These are phyloP conservation scores for Nothocercus nigrocapillus DNA, from an alignment of 2,113 vertebrate species.

Conservation along the genomic window DNA sequence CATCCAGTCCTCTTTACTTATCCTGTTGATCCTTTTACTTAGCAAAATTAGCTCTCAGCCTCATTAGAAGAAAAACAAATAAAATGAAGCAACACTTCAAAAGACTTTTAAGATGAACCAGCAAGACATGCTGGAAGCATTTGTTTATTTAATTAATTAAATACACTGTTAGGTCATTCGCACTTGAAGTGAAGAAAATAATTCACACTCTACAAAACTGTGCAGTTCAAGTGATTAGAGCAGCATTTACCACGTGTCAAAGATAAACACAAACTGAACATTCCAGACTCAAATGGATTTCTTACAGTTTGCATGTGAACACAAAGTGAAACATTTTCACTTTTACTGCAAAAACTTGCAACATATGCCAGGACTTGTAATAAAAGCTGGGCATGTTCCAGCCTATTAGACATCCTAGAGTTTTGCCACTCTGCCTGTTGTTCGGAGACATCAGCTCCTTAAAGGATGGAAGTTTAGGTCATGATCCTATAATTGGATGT, in stretches of 20 bases:
- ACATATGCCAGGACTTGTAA: neutral
- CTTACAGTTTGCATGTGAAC: neutral
- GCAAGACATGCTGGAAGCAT: neutral
- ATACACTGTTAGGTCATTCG: neutral
- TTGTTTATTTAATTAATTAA: neutral
- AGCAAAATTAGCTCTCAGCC: neutral
- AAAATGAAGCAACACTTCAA: neutral
- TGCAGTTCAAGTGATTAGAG: neutral
- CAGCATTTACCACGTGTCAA: neutral
- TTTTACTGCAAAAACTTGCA: constrained; percentile 16
- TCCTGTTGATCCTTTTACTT: neutral
- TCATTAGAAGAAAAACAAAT: neutral
- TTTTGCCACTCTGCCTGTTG: neutral
- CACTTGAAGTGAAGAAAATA: neutral
- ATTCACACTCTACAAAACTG: neutral
- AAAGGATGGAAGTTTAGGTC: constrained; percentile 13
- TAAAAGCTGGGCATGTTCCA: neutral
- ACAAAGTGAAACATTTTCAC: neutral
- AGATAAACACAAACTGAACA: neutral
- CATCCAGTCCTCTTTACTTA: neutral
- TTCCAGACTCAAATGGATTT: neutral
- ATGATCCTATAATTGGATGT: neutral
- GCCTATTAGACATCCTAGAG: constrained; percentile 12
- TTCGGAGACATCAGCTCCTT: neutral
- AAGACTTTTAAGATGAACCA: neutral